Percentiles rank a stretch among this genome's conserved stretches.
Evolutionary conservation across 1,140 invertebrate species (phyloP).

Genomic region (Wiebesia pumilae): DNA sequence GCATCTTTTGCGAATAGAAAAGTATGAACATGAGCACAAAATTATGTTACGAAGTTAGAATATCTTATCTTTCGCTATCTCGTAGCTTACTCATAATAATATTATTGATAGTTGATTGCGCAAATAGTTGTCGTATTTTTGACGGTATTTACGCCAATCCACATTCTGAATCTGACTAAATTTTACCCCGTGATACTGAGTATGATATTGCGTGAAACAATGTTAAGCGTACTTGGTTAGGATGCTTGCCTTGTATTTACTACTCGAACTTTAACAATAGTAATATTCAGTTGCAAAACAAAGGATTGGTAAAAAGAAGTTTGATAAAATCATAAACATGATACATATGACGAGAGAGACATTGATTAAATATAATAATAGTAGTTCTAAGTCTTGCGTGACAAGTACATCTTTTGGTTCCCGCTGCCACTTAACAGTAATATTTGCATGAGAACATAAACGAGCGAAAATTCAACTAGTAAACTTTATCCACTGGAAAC

Average conservation of each 20-base stretch:
- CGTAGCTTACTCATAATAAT: too few relatives aligned
- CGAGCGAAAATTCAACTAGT: conserved; percentile 1
- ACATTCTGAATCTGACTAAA: conserved; percentile 15
- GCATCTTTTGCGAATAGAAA: too few relatives aligned
- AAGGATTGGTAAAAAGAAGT: neutral
- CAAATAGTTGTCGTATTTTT: conserved; percentile 67
- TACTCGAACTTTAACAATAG: conserved; percentile 27
- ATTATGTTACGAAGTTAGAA: conserved; percentile 66
- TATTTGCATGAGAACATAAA: neutral
- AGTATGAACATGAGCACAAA: too few relatives aligned
- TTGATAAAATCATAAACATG: conserved; percentile 15
- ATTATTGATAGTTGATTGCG: neutral
- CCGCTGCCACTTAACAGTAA: neutral
- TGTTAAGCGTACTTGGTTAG: neutral
- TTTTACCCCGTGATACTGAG: neutral
- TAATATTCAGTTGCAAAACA: neutral
- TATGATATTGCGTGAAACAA: conserved; percentile 65
- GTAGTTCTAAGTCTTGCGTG: neutral
- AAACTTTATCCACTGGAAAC: conserved; percentile 42
- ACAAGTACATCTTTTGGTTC: conserved; percentile 21
- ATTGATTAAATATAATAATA: too few relatives aligned
- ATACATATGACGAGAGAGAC: too few relatives aligned
- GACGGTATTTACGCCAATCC: conserved; percentile 59
- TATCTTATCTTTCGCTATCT: conserved; percentile 67
- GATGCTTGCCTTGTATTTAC: conserved; percentile 59